Evolutionary conservation across 2,113 vertebrate genomes (phyloP).

Genomic region (Phylloscopus trochilus): DNA sequence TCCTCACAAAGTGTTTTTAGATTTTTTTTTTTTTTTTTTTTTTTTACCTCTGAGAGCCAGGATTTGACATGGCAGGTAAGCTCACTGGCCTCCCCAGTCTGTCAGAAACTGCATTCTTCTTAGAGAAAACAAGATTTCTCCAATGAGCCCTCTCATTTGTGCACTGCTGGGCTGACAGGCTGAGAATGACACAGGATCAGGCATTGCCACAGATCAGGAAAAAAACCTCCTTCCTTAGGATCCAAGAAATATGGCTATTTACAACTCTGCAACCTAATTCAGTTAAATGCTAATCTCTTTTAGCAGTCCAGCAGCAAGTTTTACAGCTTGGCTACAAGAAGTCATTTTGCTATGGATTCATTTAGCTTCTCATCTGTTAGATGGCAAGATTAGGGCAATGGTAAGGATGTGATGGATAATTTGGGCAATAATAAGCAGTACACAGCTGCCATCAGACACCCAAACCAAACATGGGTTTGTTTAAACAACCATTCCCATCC

Average conservation of each 20-base stretch:
- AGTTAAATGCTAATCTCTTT: not conserved
- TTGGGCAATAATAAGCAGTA: not conserved
- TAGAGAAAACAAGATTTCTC: not conserved
- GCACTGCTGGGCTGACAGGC: not conserved
- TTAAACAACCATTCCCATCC: no score
- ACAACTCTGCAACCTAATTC: not conserved
- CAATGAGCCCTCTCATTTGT: rapidly evolving
- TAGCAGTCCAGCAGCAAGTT: not conserved
- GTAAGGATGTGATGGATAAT: not conserved
- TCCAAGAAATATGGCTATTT: not conserved
- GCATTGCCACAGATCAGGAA: not conserved
- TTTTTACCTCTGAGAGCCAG: not conserved
- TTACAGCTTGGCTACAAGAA: not conserved
- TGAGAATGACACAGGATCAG: not conserved
- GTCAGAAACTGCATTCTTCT: not conserved
- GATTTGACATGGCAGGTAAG: not conserved
- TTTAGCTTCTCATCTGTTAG: not conserved
- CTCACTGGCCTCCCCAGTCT: not conserved
- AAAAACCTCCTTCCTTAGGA: not conserved
- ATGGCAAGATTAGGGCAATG: rapidly evolving
- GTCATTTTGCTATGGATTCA: not conserved
- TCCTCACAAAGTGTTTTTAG: not conserved
- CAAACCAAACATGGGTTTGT: not conserved
- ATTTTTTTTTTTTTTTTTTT: not conserved
- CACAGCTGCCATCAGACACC: not conserved